Percentiles rank a stretch among this genome's conserved stretches.
Evolutionary conservation across 2,888 invertebrate genomes (phyloP).

Genomic region (Eudasyphora cyanicolor): DNA sequence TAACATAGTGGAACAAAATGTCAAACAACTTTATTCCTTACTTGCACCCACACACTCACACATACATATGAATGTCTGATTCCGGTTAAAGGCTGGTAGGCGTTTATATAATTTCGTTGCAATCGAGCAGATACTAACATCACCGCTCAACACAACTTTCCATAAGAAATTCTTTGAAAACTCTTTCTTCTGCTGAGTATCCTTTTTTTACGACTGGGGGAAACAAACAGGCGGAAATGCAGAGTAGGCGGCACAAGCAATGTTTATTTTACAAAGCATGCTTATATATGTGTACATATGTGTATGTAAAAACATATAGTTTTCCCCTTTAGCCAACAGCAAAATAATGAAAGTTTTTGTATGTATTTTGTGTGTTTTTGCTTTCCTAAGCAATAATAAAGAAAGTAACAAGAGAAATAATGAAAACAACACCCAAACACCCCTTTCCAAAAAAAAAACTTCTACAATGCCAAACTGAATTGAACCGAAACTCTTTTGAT

Average conservation of each 20-base stretch:
- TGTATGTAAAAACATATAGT: background rate
- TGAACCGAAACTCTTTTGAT: conserved; percentile 31
- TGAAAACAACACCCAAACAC: background rate
- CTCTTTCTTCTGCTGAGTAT: conserved; percentile 21
- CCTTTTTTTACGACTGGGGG: background rate
- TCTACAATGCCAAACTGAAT: background rate
- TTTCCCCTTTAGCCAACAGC: conserved; percentile 29
- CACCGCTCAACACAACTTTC: background rate
- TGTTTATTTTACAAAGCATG: background rate
- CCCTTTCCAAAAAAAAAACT: too few relatives aligned
- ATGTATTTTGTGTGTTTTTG: too few relatives aligned
- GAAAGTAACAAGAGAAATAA: conserved; percentile 31
- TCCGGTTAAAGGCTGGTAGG: background rate
- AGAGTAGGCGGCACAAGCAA: background rate
- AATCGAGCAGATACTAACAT: background rate
- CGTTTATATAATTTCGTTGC: conserved; percentile 41
- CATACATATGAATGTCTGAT: background rate
- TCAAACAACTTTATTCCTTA: conserved; percentile 39
- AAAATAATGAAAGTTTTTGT: conserved; percentile 50
- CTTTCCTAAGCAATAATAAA: conserved; percentile 45
- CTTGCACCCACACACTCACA: background rate
- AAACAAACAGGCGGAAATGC: background rate
- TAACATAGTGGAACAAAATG: conserved; percentile 10
- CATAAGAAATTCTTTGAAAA: conserved; percentile 15
- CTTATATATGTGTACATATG: background rate